Base-by-base conservation (phyloP, 1,140 invertebrate genomes). In the Diachasma alloeum region DNA sequence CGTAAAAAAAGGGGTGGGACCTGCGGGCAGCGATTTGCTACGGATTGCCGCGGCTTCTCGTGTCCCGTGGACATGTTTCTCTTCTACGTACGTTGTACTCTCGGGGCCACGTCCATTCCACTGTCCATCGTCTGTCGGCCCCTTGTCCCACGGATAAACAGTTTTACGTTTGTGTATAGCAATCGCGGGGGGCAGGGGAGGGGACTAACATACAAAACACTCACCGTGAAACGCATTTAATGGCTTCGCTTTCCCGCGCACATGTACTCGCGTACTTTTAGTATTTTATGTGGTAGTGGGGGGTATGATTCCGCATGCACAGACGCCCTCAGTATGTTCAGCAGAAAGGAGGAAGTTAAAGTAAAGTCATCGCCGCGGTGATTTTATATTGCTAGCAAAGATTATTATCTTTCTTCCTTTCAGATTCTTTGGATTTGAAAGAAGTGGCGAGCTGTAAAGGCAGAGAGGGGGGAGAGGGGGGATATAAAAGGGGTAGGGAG, bases 11-110 rank as follows among this genome's bases (percentile, higher is more conserved):
- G 80, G 82, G 82, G 81, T 82, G 81, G 81, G 74, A 44, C 81
- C 73, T 37, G 48, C 48, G 48, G 68, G 44, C 37, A 70, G 78
- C 83, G 81, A 84, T 84, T 84, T 82, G 83, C 81, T 76, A 84
- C 82, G 83, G 83, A 82, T 79, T 78, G 39, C 44, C 59, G 42
- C 19, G 59, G 72, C 42, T 74, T 67, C 72, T 74, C 72, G 59
- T 74, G 36, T 74, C 72, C 36, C 66, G 26, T 75, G 46, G 44
- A 69, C 26, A 69, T 74, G 22, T 75, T 24, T 56, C 44, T 68
- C n/a, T 75, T 46, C 53, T 19, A 70, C n/a, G 67, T 53, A 24
- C 53, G 48, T 59, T 63, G 39, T 46, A 31, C 56, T 26, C 46
- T 63, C 53, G 69, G 11, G 26, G 24, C 44, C 48, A 72, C 70